Percentiles rank a stretch among this genome's conserved stretches.
Conservation (phyloP, 2,113 vertebrate genomes). For the Antennarius striatus region DNA sequence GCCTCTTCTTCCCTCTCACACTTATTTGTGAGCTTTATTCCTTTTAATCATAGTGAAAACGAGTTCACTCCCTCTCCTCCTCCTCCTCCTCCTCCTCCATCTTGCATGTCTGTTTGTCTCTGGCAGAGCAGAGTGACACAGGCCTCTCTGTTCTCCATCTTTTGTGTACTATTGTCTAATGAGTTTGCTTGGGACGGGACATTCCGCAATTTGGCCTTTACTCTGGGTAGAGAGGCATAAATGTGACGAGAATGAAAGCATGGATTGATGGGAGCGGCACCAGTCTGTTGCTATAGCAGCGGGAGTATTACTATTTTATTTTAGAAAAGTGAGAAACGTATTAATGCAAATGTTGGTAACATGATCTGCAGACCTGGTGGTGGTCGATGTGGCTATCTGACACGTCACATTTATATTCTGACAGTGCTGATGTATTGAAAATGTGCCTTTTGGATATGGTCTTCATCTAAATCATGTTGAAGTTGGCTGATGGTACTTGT, state of each 20-base stretch:
- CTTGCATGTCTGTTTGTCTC: slow-evolving; percentile 47
- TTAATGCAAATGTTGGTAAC: no score
- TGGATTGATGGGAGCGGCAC: slow-evolving; percentile 33
- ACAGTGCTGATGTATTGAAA: no score
- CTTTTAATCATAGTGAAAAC: slow-evolving; percentile 45
- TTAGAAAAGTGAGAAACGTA: neutral
- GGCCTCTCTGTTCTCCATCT: slow-evolving; percentile 61
- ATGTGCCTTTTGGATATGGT: neutral
- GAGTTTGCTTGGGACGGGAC: slow-evolving; percentile 55
- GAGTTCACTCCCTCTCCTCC: slow-evolving; percentile 6
- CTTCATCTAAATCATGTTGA: neutral
- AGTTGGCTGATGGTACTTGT: neutral
- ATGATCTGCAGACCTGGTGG: no score
- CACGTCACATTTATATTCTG: neutral
- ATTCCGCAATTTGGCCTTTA: slow-evolving; percentile 61
- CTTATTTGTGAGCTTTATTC: slow-evolving; percentile 43
- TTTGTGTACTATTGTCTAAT: slow-evolving; percentile 53
- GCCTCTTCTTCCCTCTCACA: slow-evolving; percentile 28
- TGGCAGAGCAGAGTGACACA: slow-evolving; percentile 54
- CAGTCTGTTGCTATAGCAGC: slow-evolving; percentile 35
- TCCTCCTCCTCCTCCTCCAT: slow-evolving; percentile 28
- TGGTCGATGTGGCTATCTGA: neutral
- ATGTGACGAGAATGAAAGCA: slow-evolving; percentile 31
- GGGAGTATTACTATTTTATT: neutral
- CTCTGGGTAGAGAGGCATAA: slow-evolving; percentile 37